Base-by-base conservation (phyloP, 2,113 vertebrate species). In the Rhea americana region DNA sequence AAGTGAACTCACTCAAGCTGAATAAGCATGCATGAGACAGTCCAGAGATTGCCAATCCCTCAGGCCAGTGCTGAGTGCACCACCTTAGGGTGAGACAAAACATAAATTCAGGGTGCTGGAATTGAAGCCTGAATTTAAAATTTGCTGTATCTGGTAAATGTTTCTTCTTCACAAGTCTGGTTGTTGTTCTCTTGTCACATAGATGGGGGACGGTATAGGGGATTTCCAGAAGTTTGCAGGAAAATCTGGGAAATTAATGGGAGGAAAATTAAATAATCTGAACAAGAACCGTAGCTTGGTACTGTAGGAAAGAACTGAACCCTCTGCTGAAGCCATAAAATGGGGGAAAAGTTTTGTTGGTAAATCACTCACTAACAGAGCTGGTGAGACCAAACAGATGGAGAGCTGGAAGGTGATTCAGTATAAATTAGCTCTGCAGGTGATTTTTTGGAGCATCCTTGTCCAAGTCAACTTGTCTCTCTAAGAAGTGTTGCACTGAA, bases 261-360 rank as follows among this genome's bases (percentile, higher is more conserved):
- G 59, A 93, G 83, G n/a, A 83, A 86, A 65, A 86, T 28, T 14
- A 50, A 24, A 59, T 43, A 73, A 50, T 6, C 14, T 53, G 26
- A 82, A 14, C 2, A 18, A 41, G 22, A 14, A 25, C 19, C 10
- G 14, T 39, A 72, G 12, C 4, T 67, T 10, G 0, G 0, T 55
- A 50, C 2, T 25, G 2, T 1, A 72, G 32, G 12, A 85, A 71
- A 58, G 37, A 67, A 70, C 26, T 11, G 8, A 68, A 61, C 11
- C 25, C 24, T 20, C 35, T 41, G 15, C 26, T 70, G 28, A 67
- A 77, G 56, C 21, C 25, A 75, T 41, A 71, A 37, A 66, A 89
- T 84, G 16, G 8, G 21, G 11, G 50, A 85, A 24, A 3, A 5
- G 32, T 82, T 79, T 22, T 90, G 24, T 13, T 48, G 5, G 15